Conservation (phyloP, 1,140 invertebrate genomes). For the Penaeus vannamei region DNA sequence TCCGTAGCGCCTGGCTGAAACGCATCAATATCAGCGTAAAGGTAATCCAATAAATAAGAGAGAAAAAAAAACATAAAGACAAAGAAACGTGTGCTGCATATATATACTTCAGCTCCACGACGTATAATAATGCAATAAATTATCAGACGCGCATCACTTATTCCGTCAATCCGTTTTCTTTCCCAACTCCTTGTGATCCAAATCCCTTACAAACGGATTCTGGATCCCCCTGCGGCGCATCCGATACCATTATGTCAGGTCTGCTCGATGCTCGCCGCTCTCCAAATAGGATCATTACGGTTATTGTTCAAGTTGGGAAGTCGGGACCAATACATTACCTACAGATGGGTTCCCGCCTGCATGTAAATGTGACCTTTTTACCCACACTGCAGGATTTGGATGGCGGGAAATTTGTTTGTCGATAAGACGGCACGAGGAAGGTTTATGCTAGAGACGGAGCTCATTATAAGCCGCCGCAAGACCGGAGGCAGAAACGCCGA, state of each 20-base stretch:
- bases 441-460: constrained; percentile 61
- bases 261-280: constrained; percentile 59
- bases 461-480: constrained; percentile 62
- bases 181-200: constrained; percentile 51
- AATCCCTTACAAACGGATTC: constrained; percentile 63
- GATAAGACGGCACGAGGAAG: constrained; percentile 56
- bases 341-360: constrained; percentile 64
- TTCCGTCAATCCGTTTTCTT: constrained; percentile 62
- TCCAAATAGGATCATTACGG: constrained; percentile 65
- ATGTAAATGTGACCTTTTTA: constrained; percentile 65
- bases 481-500: constrained; percentile 31
- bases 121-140: constrained; percentile 55
- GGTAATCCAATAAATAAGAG: background rate
- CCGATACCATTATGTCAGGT: constrained; percentile 63
- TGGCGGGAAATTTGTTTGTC: constrained; percentile 64
- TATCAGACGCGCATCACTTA: constrained; percentile 56
- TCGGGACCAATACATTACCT: constrained; percentile 62
- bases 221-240: constrained; percentile 53
- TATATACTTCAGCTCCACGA: constrained; percentile 49
- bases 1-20: too few species aligned
- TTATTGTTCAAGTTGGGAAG: constrained; percentile 65
- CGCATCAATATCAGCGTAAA: background rate
- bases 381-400: constrained; percentile 63
- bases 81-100: constrained; percentile 39
- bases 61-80: constrained; percentile 24